Evolutionary conservation across 2,797 vertebrate species (phyloP).

Genomic region (Anisognathus igniventris): DNA sequence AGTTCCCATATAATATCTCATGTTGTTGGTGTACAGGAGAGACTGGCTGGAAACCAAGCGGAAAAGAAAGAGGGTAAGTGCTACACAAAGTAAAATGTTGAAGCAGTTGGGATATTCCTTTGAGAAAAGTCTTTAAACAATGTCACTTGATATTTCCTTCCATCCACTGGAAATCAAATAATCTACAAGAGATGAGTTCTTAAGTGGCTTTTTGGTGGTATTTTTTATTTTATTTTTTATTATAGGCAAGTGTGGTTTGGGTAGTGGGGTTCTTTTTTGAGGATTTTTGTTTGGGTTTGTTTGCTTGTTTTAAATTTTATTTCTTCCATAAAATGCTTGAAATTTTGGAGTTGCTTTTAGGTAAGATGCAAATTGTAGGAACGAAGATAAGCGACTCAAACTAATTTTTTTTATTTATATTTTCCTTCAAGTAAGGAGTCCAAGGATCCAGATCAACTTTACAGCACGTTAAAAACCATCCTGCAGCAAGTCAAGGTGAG

Average conservation of each 20-base stretch:
- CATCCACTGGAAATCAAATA: background rate
- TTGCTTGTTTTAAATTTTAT: background rate
- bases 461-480: constrained; percentile 92
- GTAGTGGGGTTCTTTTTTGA: background rate
- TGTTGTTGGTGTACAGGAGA: constrained; percentile 78
- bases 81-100: background rate
- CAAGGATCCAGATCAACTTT: constrained; percentile 95
- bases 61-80: constrained; percentile 85
- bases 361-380: background rate
- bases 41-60: constrained; percentile 95
- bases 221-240: background rate
- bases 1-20: constrained; percentile 65
- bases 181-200: background rate
- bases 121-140: background rate
- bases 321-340: background rate
- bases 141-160: background rate
- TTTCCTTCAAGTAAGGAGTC: constrained; percentile 88
- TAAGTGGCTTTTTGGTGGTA: background rate
- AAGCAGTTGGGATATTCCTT: background rate
- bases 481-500: constrained; percentile 96
- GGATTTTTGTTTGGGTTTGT: background rate
- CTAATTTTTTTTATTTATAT: constrained; percentile 31
- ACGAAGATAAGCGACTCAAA: background rate
- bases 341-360: background rate
- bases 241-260: background rate